A percentile compares a stretch with the other conserved stretches of the same genome.
phyloP scores from a whole-genome alignment of 2,888 invertebrate species.

The Eristalis intricaria region DNA sequence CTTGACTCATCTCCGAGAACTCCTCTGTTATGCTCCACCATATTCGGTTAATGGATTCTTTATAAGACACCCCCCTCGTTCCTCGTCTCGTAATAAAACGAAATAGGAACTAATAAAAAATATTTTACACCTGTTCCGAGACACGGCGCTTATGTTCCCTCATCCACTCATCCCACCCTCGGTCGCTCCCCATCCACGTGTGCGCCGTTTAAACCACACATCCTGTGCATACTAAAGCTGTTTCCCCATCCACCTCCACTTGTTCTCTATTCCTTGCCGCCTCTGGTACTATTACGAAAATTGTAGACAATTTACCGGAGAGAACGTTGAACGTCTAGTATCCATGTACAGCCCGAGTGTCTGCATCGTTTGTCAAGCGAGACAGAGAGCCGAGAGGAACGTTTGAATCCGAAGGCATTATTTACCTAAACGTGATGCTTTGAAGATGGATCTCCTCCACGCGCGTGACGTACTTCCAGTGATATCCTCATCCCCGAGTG shows the following conservation, averaged over 20 bases:
- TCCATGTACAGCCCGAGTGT: background rate
- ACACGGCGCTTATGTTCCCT: background rate
- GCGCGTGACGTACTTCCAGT: slow-evolving; percentile 25
- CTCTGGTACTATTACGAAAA: slow-evolving; percentile 9
- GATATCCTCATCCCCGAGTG: background rate
- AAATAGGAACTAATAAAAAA: background rate
- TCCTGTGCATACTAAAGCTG: background rate
- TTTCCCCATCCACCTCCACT: background rate
- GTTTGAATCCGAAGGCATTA: slow-evolving; percentile 25
- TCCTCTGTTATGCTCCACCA: background rate
- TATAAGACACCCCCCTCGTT: background rate
- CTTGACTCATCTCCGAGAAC: background rate
- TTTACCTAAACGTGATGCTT: slow-evolving; percentile 26
- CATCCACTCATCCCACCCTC: background rate
- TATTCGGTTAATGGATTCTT: background rate
- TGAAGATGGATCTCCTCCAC: background rate
- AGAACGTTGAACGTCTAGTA: slow-evolving; percentile 10
- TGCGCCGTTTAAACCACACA: background rate
- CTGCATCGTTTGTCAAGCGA: slow-evolving; percentile 9
- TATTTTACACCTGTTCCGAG: background rate
- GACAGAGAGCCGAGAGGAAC: background rate
- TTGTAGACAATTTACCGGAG: slow-evolving; percentile 7
- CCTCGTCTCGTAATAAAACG: background rate
- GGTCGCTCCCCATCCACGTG: background rate
- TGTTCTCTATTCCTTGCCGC: background rate